Evolutionary conservation across 2,113 vertebrate genomes (phyloP).

Genomic region (Procavia capensis): DNA sequence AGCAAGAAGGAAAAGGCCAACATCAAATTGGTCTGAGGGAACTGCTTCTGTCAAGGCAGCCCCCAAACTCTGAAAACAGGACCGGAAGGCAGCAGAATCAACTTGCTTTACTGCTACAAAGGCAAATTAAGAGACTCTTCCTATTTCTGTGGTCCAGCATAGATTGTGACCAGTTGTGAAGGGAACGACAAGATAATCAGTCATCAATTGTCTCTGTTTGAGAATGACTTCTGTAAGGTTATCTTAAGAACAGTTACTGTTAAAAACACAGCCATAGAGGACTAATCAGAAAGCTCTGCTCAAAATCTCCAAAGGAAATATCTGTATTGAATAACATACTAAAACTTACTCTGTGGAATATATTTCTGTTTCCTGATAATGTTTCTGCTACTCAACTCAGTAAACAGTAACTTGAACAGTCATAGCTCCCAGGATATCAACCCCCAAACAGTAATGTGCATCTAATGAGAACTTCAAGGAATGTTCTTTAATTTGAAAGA

Average conservation of each 20-base stretch:
- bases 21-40: background rate
- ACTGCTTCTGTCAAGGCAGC: background rate
- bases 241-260: conserved; percentile 47
- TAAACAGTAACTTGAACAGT: conserved; percentile 60
- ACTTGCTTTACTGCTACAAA: background rate
- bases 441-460: conserved; percentile 60
- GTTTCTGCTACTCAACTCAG: conserved; percentile 47
- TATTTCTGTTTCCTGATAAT: conserved; percentile 29
- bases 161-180: background rate
- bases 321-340: conserved; percentile 46
- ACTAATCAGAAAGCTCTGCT: conserved; percentile 50
- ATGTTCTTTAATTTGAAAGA: conserved; percentile 72
- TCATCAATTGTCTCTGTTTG: conserved; percentile 48
- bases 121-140: background rate
- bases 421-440: conserved; percentile 64
- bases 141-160: background rate
- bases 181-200: background rate
- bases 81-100: background rate
- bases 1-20: background rate
- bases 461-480: conserved; percentile 79
- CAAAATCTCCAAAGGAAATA: conserved; percentile 42
- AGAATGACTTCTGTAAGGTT: conserved; percentile 60
- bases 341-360: conserved; percentile 44
- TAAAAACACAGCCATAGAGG: conserved; percentile 51
- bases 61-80: background rate